Base-by-base conservation (phyloP, 1,140 invertebrate genomes). In the Leptinotarsa texana region DNA sequence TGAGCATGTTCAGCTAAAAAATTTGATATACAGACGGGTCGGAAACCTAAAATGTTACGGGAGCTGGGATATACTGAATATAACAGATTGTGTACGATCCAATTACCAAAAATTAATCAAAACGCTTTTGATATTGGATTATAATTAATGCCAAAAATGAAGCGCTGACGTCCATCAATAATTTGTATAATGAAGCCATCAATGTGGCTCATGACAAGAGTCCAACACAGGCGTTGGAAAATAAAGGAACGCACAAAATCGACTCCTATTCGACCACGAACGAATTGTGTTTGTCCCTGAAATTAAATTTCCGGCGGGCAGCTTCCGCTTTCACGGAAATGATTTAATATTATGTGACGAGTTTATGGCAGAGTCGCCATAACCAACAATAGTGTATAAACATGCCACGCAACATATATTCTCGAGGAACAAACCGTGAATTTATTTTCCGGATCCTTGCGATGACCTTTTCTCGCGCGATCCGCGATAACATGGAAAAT, bases 311-410 rank as follows among this genome's bases (percentile, higher is more conserved):
- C 51, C 51, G 51, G 15, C 51, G 51, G 15, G 13, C 51, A 57
- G 51, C 17, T 57, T 57, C 51, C 51, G 51, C n/a, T 57, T 57
- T 18, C 51, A 57, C 51, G 51, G 51, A 57, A 57, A 15, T 57
- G 51, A 57, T 57, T 57, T 57, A 57, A 57, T 57, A 57, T 57
- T 57, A 57, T 57, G 51, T 57, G 15, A 57, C 51, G 51, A 57
- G 51, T 57, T 57, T 57, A 57, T 18, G 51, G 51, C n/a, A 57
- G 33, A 11, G 33, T 57, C 51, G 51, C 51, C 33, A 42, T 42
- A 42, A 42, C 51, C 51, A 57, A 57, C 51, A 57, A 57, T 57
- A 57, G 51, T 57, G 51, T 17, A 57, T 17, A 57, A 57, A 15
- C 51, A 57, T 8, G 51, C n/a, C 51, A 57, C 51, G 51, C 51